Evolutionary conservation across 1,140 invertebrate genomes (phyloP), one percentile per base, ranked within the genome.

Genomic region (Doryteuthis pealeii): DNA sequence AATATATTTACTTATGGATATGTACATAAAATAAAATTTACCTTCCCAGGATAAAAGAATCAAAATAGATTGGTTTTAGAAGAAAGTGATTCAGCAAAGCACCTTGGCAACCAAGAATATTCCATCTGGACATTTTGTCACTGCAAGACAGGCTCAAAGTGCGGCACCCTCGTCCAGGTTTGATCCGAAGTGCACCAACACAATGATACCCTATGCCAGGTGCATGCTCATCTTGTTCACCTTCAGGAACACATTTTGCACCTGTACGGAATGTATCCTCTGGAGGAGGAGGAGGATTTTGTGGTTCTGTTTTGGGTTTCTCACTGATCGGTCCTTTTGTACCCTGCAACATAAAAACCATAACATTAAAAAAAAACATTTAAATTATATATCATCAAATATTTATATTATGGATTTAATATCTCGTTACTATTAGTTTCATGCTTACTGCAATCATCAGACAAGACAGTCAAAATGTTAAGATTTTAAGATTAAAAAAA

Each of bases 81-180:
- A 97, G 86, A 30, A 97, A 87, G 58, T 92, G 83, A 77, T 91
- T 91, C 67, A 97, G 84, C 32, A 97, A 85, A 12, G 93, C 91
- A 54, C 96, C 96, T 90, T 99, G 96, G 54, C 95, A 83, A 1
- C 96, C 96, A 62, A 96, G 79, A 75, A 94, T 88, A 84, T 93
- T 92, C 96, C 96, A 98, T 75, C 92, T 92, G 10, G 94, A 91
- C 2, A 98, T 89, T 90, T 98, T 98, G 88, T 98, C 96, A 87
- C 95, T 97, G 87, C 96, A 98, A 1, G 94, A 96, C 76, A 97
- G 91, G 58, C 94, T 96, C 18, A 94, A 83, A 1, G 96, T 98
- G 65, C 92, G 92, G 85, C 96, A 93, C 0, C 96, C 96, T 83
- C 95, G 89, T 0, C 96, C 96, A 66, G 96, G 96, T 88, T 99